Conservation (phyloP, 2,113 vertebrate genomes). For the Rattus norvegicus region GRCr8 NC_086032.1:35048501-35049000, state of each 20-base stretch:
- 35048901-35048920: neutral
- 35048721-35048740: no score
- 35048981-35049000: neutral
- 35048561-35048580: neutral
- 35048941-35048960: neutral
- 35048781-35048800: neutral
- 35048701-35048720: no score
- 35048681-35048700: no score
- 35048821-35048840: neutral
- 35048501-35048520: neutral
- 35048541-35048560: slow-evolving; percentile 8
- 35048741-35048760: no score
- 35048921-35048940: neutral
- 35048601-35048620: no score
- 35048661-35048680: no score
- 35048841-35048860: neutral
- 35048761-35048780: no score
- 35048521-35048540: neutral
- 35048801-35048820: neutral
- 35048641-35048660: no score
- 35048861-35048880: neutral
- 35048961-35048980: neutral
- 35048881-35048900: neutral
- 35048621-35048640: no score
- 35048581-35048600: neutral